Evolutionary conservation across 2,113 vertebrate genomes (phyloP), one percentile per base, ranked within the genome.

Genomic region (Rhinogobius similis): DNA sequence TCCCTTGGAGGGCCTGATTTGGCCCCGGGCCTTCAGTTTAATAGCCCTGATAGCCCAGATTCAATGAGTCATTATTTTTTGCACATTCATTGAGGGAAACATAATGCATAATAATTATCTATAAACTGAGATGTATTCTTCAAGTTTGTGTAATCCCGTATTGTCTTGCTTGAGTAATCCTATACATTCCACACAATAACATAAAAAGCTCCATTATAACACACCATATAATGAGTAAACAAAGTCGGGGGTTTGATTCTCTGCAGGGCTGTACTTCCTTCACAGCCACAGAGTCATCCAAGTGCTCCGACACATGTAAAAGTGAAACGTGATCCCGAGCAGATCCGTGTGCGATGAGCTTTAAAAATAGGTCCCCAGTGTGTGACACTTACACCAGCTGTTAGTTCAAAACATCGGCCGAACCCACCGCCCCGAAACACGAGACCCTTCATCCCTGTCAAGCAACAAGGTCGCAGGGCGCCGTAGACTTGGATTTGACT

Each of bases 361-460:
- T 84, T 91, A 89, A 78, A 88, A 91, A 91, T 89, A 91, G 83
- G 48, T 36, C 55, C 69, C 9, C 43, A 77, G 84, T 71, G 70
- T 76, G 43, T 76, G 73, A 81, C 75, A 86, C 74, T 74, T 62
- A 68, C 67, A 76, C 50, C 82, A 84, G 79, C 81, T 89, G 83
- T 78, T 65, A 56, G 29, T 75, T 63, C 73, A 76, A 62, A 81
- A 65, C 21, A 53, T 11, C 27, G 23, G 64, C 20, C 41, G 61
- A 53, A 62, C 5, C 52, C 39, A 65, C 16, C 6, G 18, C 18
- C 29, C 18, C 9, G 58, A 32, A 61, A 61, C 58, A 61, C 20
- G 29, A 61, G 58, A 38, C 29, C 55, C 18, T 9, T 61, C 18
- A 29, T 36, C 20, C 58, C 58, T 38, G 58, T 61, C 29, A 10